A percentile compares a stretch with the other conserved stretches of the same genome.
These are phyloP conservation scores for Stenodema calcarata DNA, from an alignment of 2,888 invertebrate species.

Conservation along the genomic window DNA sequence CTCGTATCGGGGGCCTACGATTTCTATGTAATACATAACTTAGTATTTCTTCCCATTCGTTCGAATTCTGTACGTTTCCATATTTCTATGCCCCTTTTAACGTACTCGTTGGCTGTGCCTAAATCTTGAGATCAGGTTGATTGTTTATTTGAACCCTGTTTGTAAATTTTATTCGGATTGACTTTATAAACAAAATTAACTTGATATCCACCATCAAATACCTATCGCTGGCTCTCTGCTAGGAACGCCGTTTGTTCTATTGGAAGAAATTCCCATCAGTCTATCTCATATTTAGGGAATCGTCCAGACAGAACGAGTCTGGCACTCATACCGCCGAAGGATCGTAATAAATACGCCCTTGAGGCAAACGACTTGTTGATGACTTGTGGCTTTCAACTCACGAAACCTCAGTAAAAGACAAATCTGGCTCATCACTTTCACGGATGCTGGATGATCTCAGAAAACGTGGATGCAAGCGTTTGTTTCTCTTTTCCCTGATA, in stretches of 20 bases:
- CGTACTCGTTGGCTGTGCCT: too few species aligned
- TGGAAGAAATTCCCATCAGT: not conserved
- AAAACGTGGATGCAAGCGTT: not conserved
- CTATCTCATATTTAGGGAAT: not conserved
- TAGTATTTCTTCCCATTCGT: too few species aligned
- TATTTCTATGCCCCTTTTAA: too few species aligned
- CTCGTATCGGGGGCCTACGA: too few species aligned
- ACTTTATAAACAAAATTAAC: too few species aligned
- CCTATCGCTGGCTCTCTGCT: not conserved
- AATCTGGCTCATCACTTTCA: not conserved
- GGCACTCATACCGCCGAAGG: not conserved
- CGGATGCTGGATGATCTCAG: not conserved
- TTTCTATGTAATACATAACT: too few species aligned
- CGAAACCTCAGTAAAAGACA: not conserved
- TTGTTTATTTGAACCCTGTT: too few species aligned
- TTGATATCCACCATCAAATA: too few species aligned
- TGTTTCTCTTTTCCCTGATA: not conserved
- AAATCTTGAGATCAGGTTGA: too few species aligned
- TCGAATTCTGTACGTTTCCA: too few species aligned
- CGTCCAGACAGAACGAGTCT: not conserved
- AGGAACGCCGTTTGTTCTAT: not conserved
- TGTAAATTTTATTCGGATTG: too few species aligned
- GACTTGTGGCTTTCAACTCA: not conserved
- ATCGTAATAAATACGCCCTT: not conserved
- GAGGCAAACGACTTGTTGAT: not conserved